These are phyloP conservation scores for Hypomecis punctinalis DNA, from an alignment of 2,888 invertebrate genomes.

Conservation along the genomic window DNA sequence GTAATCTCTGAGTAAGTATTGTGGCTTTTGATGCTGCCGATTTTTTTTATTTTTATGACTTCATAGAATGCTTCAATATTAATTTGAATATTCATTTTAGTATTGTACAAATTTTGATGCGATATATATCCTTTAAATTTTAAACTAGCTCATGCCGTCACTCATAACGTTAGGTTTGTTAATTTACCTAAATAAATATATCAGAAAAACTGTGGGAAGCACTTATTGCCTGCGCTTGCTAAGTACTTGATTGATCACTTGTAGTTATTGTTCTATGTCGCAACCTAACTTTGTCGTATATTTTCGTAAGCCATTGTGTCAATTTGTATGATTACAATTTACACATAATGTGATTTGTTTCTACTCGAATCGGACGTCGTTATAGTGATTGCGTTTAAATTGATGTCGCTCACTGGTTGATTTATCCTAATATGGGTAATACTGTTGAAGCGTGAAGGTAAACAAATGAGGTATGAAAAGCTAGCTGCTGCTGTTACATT, in stretches of 20 bases:
- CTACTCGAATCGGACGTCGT: constrained; percentile 60
- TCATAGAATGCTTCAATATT: too few relatives aligned
- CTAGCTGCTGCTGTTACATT: too few relatives aligned
- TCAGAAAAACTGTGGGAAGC: constrained; percentile 17
- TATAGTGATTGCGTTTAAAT: constrained; percentile 73
- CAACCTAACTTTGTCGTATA: constrained; percentile 60
- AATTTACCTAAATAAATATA: too few relatives aligned
- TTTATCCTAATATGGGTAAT: constrained; percentile 45
- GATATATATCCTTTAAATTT: too few relatives aligned
- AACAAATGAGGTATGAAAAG: background rate
- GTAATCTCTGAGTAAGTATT: too few relatives aligned
- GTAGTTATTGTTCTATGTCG: constrained; percentile 53
- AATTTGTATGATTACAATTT: constrained; percentile 72
- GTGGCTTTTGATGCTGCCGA: too few relatives aligned
- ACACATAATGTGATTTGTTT: constrained; percentile 68
- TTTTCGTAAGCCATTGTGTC: constrained; percentile 63
- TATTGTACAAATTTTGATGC: too few relatives aligned
- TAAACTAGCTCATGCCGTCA: background rate
- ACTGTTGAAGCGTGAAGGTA: constrained; percentile 21
- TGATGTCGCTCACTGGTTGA: constrained; percentile 61
- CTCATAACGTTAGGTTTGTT: background rate
- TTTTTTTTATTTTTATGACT: too few relatives aligned
- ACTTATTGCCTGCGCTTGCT: constrained; percentile 21
- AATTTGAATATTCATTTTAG: too few relatives aligned
- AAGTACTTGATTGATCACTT: constrained; percentile 54